These are phyloP conservation scores for Corythornis leucogaster DNA, from an alignment of 2,797 vertebrate species.

Conservation along the genomic window DNA sequence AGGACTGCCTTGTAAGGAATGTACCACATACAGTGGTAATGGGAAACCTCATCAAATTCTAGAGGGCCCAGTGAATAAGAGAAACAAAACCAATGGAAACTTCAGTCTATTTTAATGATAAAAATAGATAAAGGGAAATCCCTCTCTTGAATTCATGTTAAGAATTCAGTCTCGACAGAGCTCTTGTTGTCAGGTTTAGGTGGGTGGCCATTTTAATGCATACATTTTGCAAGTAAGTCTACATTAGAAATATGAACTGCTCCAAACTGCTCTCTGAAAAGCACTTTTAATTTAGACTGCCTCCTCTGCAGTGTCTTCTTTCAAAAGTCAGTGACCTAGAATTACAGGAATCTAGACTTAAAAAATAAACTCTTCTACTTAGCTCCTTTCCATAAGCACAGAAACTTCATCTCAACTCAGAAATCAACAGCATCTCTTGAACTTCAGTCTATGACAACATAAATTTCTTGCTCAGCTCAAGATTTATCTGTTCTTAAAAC, in stretches of 20 bases:
- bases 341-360: constrained; percentile 9
- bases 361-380: constrained; percentile 34
- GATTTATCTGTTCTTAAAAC: constrained; percentile 2
- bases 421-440: not conserved
- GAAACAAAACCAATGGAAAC: not conserved
- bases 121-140: not conserved
- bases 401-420: not conserved
- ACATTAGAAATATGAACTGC: not conserved
- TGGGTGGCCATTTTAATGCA: constrained; percentile 39
- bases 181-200: not conserved
- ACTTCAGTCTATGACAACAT: not conserved
- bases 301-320: constrained; percentile 13
- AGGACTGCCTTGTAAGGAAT: not conserved
- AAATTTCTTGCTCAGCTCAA: not conserved
- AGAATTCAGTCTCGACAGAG: not conserved
- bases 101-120: not conserved
- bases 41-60: not conserved
- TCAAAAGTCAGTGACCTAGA: constrained; percentile 24
- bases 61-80: not conserved
- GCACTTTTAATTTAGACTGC: not conserved
- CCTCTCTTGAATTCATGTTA: not conserved
- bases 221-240: not conserved
- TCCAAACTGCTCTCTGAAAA: not conserved
- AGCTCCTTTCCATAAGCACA: not conserved
- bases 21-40: not conserved